A percentile compares a stretch with the other conserved stretches of the same genome.
phyloP scores from a whole-genome alignment of 2,888 invertebrate species.

The Dicyrtoma fusca region DNA sequence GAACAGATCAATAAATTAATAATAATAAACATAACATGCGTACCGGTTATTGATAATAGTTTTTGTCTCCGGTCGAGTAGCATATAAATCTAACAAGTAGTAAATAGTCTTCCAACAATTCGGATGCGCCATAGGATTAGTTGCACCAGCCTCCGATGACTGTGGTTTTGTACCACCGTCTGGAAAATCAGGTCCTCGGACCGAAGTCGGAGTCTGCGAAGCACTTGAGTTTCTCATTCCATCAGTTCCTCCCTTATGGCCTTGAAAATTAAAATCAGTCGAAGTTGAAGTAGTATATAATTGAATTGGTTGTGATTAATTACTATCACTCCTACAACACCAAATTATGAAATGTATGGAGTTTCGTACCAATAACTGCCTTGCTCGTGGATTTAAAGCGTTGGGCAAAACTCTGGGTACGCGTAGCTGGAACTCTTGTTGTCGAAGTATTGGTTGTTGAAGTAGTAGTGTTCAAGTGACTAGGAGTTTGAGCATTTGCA shows the following conservation, averaged over 20 bases:
- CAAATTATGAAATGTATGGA: too few relatives aligned
- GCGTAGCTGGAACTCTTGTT: constrained; percentile 55
- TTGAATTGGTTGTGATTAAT: too few relatives aligned
- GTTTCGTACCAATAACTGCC: constrained; percentile 71
- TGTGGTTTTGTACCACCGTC: constrained; percentile 16
- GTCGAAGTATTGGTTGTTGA: constrained; percentile 44
- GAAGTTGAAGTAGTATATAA: too few relatives aligned
- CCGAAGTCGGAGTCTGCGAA: constrained; percentile 53
- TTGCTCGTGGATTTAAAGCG: constrained; percentile 82
- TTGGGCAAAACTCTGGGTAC: constrained; percentile 87
- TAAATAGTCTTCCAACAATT: constrained; percentile 95
- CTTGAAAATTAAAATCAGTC: too few relatives aligned
- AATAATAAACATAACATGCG: not conserved
- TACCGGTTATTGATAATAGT: constrained; percentile 76
- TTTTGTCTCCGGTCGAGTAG: constrained; percentile 92
- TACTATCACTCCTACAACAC: too few relatives aligned
- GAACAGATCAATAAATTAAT: too few relatives aligned
- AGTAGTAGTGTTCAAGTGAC: constrained; percentile 31
- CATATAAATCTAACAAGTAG: constrained; percentile 87
- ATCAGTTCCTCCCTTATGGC: constrained; percentile 25
- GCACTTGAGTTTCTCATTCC: constrained; percentile 50
- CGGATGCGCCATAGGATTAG: constrained; percentile 61
- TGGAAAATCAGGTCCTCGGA: constrained; percentile 52
- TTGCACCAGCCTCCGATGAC: constrained; percentile 7
- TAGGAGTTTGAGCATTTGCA: constrained; percentile 30